Evolutionary conservation across 2,113 vertebrate genomes (phyloP).

Genomic region (Sterrhoptilus dennistouni): DNA sequence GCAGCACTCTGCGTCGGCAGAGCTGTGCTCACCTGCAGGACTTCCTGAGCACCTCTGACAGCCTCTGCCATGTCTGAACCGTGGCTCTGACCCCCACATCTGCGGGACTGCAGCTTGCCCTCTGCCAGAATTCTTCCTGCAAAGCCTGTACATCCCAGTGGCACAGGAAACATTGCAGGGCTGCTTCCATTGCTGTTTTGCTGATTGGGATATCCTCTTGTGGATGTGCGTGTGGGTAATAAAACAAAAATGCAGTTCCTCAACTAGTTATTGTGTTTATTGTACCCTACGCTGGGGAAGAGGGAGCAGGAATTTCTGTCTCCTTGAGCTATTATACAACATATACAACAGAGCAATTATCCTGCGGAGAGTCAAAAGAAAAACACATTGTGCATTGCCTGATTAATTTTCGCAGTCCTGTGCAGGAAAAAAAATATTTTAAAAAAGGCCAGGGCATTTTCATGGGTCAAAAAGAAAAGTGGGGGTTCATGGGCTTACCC

Average conservation of each 20-base stretch:
- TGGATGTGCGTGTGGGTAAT: neutral
- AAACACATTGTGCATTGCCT: neutral
- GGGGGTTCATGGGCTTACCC: neutral
- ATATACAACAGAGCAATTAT: neutral
- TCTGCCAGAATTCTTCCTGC: neutral
- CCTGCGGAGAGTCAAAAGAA: neutral
- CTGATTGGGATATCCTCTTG: neutral
- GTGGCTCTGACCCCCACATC: neutral
- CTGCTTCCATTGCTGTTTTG: neutral
- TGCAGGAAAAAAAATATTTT: neutral
- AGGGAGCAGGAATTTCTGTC: neutral
- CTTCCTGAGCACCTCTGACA: slow-evolving; percentile 24
- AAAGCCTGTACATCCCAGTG: neutral
- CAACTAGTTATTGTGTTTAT: neutral
- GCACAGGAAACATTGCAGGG: neutral
- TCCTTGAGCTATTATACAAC: neutral
- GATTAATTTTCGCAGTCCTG: neutral
- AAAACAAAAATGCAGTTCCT: neutral
- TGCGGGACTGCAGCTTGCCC: fast-evolving
- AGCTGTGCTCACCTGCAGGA: slow-evolving; percentile 54
- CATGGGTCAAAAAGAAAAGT: neutral
- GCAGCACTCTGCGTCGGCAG: slow-evolving; percentile 18
- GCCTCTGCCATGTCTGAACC: neutral
- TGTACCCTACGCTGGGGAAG: neutral
- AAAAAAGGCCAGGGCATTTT: neutral